Evolutionary conservation across 2,113 vertebrate genomes (phyloP), one percentile per base, ranked within the genome.

Genomic region (Carettochelys insculpta): DNA sequence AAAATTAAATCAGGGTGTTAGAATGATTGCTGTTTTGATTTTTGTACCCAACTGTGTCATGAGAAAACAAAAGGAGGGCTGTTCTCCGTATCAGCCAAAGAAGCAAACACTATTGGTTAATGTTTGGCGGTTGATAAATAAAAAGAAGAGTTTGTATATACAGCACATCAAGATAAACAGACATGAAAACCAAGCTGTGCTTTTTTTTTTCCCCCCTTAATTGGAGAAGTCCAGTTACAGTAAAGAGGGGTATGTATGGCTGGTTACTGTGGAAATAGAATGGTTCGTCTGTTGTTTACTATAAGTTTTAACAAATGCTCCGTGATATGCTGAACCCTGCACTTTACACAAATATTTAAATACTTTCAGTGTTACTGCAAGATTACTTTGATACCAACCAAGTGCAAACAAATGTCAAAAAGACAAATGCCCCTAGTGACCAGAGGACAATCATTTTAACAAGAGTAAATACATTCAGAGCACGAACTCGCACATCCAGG

Each of bases 291-390:
- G 76, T 77, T 48, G 16, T 89, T 83, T 75, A 11, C 83, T 82
- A 0, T 24, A 51, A 20, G 45, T 8, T 65, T 47, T 65, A 75
- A 41, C 16, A 5, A 80, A 82, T 19, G 50, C 41, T 6, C 86
- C 88, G 95, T 86, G 50, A 77, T 91, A 89, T 56, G 82, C 45
- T 76, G 81, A 31, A 41, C 11, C 2, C 52, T 51, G 8, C 27
- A 12, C 87, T 81, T 82, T 92, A 56, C 78, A 80, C 90, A 82
- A 24, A 52, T 45, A 43, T 83, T 93, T 61, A 31, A 89, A 85
- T 48, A 38, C 43, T 87, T 88, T 51, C 47, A 48, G 4, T 31
- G 29, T 71, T 65, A 77, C 47, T 90, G 48, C 25, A 45, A 52
- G 25, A 11, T 53, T 73, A 61, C 16, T 13, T 20, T 65, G 54